These are phyloP conservation scores for Hirudinaria manillensis DNA, from an alignment of 2,888 invertebrate genomes.

Conservation along the genomic window DNA sequence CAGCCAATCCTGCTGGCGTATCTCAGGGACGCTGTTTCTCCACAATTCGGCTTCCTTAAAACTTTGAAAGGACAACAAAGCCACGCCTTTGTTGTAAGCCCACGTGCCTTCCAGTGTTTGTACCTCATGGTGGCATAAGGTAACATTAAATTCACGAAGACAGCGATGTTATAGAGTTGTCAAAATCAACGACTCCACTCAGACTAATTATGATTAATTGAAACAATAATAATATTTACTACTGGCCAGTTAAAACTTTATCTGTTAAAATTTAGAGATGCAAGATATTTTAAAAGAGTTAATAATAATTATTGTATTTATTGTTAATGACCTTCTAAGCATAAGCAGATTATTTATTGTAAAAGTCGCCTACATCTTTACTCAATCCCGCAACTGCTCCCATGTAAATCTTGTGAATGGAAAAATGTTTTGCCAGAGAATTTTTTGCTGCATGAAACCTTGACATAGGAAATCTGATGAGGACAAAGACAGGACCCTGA, in stretches of 20 bases:
- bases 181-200: not conserved
- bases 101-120: conserved; percentile 30
- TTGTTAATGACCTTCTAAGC: not conserved
- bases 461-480: conserved; percentile 29
- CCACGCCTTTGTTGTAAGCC: conserved; percentile 35
- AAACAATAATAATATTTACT: no score
- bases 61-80: conserved; percentile 31
- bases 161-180: not conserved
- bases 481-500: conserved; percentile 23
- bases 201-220: not conserved
- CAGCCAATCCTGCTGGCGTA: conserved; percentile 37
- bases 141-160: not conserved
- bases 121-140: not conserved
- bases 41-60: conserved; percentile 33
- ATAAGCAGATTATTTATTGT: not conserved
- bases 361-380: conserved; percentile 18
- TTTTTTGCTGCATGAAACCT: conserved; percentile 32
- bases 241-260: no score
- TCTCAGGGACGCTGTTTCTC: conserved; percentile 35
- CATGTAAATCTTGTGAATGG: conserved; percentile 31
- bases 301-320: not conserved
- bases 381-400: conserved; percentile 32
- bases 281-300: no score
- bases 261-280: no score
- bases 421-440: conserved; percentile 33